Base-by-base conservation (phyloP, 2,888 invertebrate species). In the Oxycera nigricornis region DNA sequence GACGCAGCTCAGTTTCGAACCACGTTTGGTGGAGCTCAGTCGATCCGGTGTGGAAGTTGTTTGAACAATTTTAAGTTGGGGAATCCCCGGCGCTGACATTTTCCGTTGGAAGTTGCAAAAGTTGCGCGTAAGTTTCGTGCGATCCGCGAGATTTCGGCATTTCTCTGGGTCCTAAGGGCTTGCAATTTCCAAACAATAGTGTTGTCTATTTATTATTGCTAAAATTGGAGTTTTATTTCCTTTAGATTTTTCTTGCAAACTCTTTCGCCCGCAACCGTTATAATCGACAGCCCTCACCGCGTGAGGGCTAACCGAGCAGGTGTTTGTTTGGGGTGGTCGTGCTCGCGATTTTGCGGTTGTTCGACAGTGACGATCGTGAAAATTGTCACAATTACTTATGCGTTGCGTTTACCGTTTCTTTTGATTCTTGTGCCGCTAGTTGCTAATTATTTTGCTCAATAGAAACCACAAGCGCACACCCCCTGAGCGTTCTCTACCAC, bases 1-100 rank as follows among this genome's bases (percentile, higher is more conserved):
- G n/a, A n/a, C n/a, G n/a, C 79, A 79, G 79, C 80, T 82, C 81
- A 83, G 82, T 83, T 84, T 83, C 81, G 82, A 82, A 83, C 83
- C 84, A 84, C 83, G 83, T 84, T 84, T 82, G 82, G 83, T 82
- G 81, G 83, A 82, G 83, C 4, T 46, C 46, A 7, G 14, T 46
- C 17, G 46, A 46, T 17, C n/a, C 11, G 17, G n/a, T 46, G 14
- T 14, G 6, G 46, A 14, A 46, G 14, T 46, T 46, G n/a, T 3
- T 2, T 17, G 46, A 46, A 11, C 55, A n/a, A n/a, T n/a, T n/a
- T n/a, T n/a, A n/a, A n/a, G n/a, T n/a, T n/a, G n/a, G n/a, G n/a
- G n/a, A n/a, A n/a, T n/a, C n/a, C n/a, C n/a, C n/a, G n/a, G n/a
- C n/a, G n/a, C n/a, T n/a, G n/a, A n/a, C n/a, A n/a, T n/a, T n/a